Base-by-base conservation (phyloP, 2,888 invertebrate species). In the Ptychoptera albimana region DNA sequence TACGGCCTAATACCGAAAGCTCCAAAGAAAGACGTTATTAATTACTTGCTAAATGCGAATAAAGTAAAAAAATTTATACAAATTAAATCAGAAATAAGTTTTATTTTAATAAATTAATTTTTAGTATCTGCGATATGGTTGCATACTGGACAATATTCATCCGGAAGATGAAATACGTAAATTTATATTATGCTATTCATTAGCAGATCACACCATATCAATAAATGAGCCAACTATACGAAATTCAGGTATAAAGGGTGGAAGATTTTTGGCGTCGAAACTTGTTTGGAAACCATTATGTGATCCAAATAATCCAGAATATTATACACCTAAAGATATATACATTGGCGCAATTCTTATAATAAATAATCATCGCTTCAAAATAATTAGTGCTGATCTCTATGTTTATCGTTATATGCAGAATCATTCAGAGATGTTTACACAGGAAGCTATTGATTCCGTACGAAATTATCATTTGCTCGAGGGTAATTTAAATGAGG, bases 281-380 rank as follows among this genome's bases (percentile, higher is more conserved):
- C 65, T 73, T 13, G 57, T 89, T 29, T 71, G 76, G 12, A 82
- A 82, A 50, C 83, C 84, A 0, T 75, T 74, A 1, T 73, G 75
- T 0, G 72, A 75, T 51, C 75, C 74, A 2, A 75, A 82, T 54
- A 73, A 80, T 55, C 84, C 85, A 0, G 71, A 73, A 3, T 86
- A 80, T 59, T 88, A 79, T 55, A 79, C 80, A 0, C 83, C 87
- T 1, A 75, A 75, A 31, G 84, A 82, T 64, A 82, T 91, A 58
- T 79, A 71, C 57, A 79, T 89, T 48, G 88, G 87, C 8, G 79
- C 78, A 1, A 68, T 72, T 46, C 69, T 89, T 37, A 76, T 75
- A 2, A 73, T 86, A 2, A 82, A 79, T 60, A 74, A 75, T 50
- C 82, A 83, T 60, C 73, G 81, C 36, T 89, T 91, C 61, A 67